These are phyloP conservation scores for Brachypteracias leptosomus DNA, from an alignment of 2,113 vertebrate species.

Conservation along the genomic window DNA sequence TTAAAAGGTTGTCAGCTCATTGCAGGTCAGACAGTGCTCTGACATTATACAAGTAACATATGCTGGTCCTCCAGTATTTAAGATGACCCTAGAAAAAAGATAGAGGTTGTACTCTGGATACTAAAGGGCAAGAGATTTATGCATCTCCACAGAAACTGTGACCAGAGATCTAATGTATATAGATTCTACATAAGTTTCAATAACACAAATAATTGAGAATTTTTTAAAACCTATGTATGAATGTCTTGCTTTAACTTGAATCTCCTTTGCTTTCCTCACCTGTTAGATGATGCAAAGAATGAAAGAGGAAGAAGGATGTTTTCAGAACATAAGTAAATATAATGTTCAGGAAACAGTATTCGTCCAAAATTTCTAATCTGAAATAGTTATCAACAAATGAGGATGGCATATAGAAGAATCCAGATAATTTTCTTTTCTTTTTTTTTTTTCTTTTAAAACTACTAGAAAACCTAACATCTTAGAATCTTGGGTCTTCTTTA, in stretches of 20 bases:
- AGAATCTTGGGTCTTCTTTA: not conserved
- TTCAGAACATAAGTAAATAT: not conserved
- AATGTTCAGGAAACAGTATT: not conserved
- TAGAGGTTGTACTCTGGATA: not conserved
- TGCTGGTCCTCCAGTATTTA: not conserved
- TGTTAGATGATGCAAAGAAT: not conserved
- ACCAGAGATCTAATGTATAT: not conserved
- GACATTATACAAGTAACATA: not conserved
- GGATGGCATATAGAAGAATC: not conserved
- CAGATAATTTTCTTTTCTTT: not conserved
- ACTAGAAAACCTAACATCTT: not conserved
- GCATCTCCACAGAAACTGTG: not conserved
- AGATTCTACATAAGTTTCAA: not conserved
- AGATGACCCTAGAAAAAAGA: not conserved
- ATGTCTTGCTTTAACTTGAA: not conserved
- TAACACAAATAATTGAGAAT: not conserved
- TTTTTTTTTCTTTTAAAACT: not conserved
- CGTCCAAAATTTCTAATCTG: not conserved
- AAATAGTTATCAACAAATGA: not conserved
- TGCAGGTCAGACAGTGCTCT: not conserved
- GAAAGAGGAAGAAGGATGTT: not conserved
- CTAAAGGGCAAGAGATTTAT: not conserved
- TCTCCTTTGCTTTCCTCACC: not conserved
- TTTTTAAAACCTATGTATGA: not conserved
- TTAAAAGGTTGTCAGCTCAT: not conserved